Base-by-base conservation (phyloP, 2,888 invertebrate genomes). In the Noctua comes region DNA sequence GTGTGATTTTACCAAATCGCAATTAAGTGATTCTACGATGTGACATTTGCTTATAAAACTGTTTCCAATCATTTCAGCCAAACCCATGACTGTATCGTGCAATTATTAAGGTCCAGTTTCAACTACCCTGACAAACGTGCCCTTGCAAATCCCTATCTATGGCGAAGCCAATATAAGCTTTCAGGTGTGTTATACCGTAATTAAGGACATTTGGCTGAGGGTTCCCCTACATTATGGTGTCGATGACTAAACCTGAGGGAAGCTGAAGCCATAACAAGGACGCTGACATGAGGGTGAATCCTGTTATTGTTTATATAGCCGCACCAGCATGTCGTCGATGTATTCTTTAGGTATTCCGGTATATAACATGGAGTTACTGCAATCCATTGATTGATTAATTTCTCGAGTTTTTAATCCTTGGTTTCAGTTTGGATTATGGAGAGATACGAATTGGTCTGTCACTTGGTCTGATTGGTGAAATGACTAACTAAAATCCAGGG, bases 241-340 rank as follows among this genome's bases (percentile, higher is more conserved):
- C 96, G 95, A 95, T 96, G 95, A 95, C 95, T 94, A 95, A 91
- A 88, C 91, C 91, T 91, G 90, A 92, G 95, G 96, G 95, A 95
- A 95, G 94, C 93, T 93, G 96, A 96, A 96, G 93, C 96, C 96
- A 91, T 94, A 95, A 91, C 93, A 95, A 90, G 92, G 91, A 89
- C 90, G 89, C 88, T 71, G 90, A 89, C 89, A 87, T 88, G 91
- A 92, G 94, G 94, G 95, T 93, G 95, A 94, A 94, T 94, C 95
- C 94, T 94, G 94, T 94, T 95, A 94, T 93, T 91, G 91, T 90
- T 92, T 91, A 90, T 90, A 80, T 90, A 85, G 86, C 86, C 86
- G 76, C 80, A 83, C 84, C 80, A 83, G 84, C 82, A 77, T 80
- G 84, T 83, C 83, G 81, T 79, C 77, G 73, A 81, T 83, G 24